Percentiles rank a stretch among this genome's conserved stretches.
Evolutionary conservation across 2,113 vertebrate species (phyloP).

Genomic region (Trichechus manatus): DNA sequence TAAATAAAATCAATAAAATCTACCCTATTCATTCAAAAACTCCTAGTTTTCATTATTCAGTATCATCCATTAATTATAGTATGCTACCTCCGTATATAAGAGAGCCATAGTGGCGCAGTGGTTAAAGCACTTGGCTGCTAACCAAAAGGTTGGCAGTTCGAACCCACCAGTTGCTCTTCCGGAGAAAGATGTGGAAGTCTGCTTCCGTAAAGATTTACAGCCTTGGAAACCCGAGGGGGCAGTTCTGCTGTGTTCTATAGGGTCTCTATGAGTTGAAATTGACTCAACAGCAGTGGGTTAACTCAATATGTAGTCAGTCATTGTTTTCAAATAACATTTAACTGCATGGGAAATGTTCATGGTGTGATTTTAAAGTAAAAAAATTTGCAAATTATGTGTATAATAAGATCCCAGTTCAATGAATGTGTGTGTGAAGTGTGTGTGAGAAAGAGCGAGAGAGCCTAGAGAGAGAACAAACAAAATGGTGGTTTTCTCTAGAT

Average conservation of each 20-base stretch:
- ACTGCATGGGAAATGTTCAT: background rate
- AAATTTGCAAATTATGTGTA: background rate
- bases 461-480: background rate
- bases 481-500: background rate
- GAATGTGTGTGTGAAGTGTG: background rate
- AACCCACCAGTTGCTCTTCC: too few relatives aligned
- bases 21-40: background rate
- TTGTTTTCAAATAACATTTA: background rate
- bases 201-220: too few relatives aligned
- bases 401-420: background rate
- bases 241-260: too few relatives aligned
- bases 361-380: slow-evolving; percentile 48
- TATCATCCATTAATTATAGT: background rate
- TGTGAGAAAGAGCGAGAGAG: background rate
- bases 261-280: too few relatives aligned
- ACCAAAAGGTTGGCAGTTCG: too few relatives aligned
- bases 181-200: too few relatives aligned
- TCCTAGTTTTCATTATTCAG: background rate
- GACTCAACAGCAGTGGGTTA: too few relatives aligned
- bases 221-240: too few relatives aligned
- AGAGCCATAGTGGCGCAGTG: too few relatives aligned
- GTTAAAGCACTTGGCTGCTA: too few relatives aligned
- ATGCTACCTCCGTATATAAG: background rate
- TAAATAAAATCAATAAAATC: background rate
- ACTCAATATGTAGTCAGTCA: background rate